These are phyloP conservation scores for Ladona fulva DNA, from an alignment of 1,140 invertebrate genomes.

Conservation along the genomic window DNA sequence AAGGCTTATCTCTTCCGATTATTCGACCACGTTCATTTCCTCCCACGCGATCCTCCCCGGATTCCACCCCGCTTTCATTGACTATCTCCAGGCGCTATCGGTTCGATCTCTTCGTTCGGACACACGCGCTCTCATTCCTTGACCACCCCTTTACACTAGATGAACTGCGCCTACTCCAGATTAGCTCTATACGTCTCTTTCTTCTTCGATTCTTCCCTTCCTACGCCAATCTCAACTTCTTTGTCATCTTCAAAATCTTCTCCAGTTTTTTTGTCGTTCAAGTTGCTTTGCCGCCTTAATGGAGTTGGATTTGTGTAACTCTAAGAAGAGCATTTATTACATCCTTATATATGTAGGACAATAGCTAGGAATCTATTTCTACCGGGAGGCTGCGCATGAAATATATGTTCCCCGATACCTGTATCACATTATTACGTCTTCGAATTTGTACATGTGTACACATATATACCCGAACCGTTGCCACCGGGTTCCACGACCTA, in stretches of 20 bases:
- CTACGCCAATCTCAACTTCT: not conserved
- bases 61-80: not conserved
- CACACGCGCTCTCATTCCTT: not conserved
- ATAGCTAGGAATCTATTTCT: no score
- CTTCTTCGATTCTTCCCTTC: not conserved
- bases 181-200: not conserved
- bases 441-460: no score
- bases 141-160: not conserved
- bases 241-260: not conserved
- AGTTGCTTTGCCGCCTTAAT: no score
- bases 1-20: constrained; percentile 5
- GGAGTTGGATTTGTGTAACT: no score
- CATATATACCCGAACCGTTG: no score
- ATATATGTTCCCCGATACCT: no score
- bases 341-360: no score
- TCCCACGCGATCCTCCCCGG: not conserved
- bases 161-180: not conserved
- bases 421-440: no score
- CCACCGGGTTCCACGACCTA: no score
- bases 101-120: not conserved
- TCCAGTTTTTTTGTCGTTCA: no score
- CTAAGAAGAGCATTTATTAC: no score
- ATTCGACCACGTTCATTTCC: constrained; percentile 8
- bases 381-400: no score
- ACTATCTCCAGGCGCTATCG: not conserved